A percentile compares a stretch with the other conserved stretches of the same genome.
Conservation (phyloP, 2,113 vertebrate species). For the Otolemur garnettii region DNA sequence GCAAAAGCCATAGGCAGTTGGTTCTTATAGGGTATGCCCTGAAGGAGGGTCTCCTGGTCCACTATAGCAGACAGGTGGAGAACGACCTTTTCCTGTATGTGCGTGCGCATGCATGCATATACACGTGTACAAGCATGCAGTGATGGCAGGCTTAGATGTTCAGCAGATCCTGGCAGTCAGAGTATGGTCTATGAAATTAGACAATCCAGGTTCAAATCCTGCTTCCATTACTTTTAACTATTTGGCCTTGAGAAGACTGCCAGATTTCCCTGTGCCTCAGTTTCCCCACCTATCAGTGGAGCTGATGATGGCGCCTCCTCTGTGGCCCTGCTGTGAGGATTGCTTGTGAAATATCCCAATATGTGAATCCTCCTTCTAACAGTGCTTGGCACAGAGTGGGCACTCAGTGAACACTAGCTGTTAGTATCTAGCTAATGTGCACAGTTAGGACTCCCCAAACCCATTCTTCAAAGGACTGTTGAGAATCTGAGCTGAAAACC, state of each 20-base stretch:
- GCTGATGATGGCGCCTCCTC: not conserved
- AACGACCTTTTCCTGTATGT: not conserved
- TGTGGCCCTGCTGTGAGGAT: not conserved
- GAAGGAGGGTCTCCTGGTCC: not conserved
- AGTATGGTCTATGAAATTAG: not conserved
- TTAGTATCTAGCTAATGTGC: rapidly evolving
- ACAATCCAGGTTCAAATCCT: not conserved
- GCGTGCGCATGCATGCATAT: not conserved
- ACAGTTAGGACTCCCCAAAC: not conserved
- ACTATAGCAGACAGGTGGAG: not conserved
- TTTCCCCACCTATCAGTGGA: not conserved
- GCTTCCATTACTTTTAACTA: not conserved
- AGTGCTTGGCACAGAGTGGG: not conserved
- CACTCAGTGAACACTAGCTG: rapidly evolving
- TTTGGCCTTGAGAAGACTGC: not conserved
- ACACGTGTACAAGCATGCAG: no score
- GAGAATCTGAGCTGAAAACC: not conserved
- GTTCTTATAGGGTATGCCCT: no score
- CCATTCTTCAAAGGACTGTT: not conserved
- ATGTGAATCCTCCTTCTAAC: not conserved
- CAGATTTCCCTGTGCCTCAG: not conserved
- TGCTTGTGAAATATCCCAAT: no score
- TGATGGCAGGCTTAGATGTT: no score
- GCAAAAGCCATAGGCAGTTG: not conserved
- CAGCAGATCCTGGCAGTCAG: not conserved